A percentile compares a stretch with the other conserved stretches of the same genome.
phyloP scores from a whole-genome alignment of 2,113 vertebrate genomes.

The Toxotes jaculatrix region DNA sequence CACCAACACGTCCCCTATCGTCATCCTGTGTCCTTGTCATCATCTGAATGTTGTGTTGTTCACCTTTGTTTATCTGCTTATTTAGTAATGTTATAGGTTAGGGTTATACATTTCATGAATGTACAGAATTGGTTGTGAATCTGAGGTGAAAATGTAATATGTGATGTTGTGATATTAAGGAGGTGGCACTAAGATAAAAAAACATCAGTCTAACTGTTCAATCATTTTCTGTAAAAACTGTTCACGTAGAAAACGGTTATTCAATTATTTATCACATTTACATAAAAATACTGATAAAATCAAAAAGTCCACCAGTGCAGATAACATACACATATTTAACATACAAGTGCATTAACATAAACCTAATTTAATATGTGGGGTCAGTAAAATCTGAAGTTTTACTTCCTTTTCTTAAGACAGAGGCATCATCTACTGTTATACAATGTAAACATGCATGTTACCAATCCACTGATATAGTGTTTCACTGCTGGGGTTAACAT shows the following conservation, averaged over 20 bases:
- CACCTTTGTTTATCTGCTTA: too few species aligned
- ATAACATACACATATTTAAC: slow-evolving; percentile 8
- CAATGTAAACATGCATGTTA: slow-evolving; percentile 1
- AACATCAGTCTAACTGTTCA: not conserved
- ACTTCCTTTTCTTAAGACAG: slow-evolving; percentile 11
- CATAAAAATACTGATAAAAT: slow-evolving; percentile 5
- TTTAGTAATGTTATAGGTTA: too few species aligned
- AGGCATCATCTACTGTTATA: not conserved
- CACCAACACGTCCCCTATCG: too few species aligned
- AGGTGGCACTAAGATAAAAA: not conserved
- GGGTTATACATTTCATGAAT: not conserved
- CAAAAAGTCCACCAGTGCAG: not conserved
- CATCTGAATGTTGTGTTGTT: too few species aligned
- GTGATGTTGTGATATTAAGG: slow-evolving; percentile 12
- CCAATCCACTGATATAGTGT: not conserved
- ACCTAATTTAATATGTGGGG: not conserved
- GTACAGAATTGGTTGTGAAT: not conserved
- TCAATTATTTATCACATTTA: not conserved
- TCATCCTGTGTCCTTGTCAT: too few species aligned
- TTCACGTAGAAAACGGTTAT: not conserved
- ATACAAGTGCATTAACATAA: not conserved
- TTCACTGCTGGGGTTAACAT: not conserved
- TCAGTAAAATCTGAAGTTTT: not conserved
- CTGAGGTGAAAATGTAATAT: not conserved
- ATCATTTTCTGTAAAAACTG: not conserved